Base-by-base conservation (phyloP, 1,140 invertebrate species). In the Hyles vespertilio region DNA sequence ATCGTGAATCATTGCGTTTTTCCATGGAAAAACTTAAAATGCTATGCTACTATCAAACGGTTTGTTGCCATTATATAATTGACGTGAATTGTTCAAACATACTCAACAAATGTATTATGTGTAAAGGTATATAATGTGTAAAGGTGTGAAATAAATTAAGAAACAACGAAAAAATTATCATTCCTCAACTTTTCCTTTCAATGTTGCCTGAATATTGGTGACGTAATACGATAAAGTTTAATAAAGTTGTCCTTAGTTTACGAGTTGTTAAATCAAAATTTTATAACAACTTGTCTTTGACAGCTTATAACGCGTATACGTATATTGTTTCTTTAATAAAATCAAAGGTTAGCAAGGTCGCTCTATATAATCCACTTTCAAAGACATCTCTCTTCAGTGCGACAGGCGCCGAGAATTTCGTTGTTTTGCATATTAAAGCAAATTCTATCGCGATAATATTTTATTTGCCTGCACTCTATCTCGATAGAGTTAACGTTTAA, bases 361-460 rank as follows among this genome's bases (percentile, higher is more conserved):
- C 40, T 40, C 12, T 45, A 60, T 52, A 12, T 51, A 59, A 50
- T 54, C 50, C 63, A 58, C 59, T 65, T 65, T 58, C 63, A 65
- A 65, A 58, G 56, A 58, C 55, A 65, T 58, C 58, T 57, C 44
- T n/a, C 46, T 54, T 43, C 53, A 58, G 58, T 61, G 55, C 49
- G 52, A 61, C 45, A 45, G 46, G 45, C 49, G 54, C 45, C 57
- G 33, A 45, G 44, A 53, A 53, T 64, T 60, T 56, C 52, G 32
- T 54, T 59, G 55, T 55, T 54, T 32, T 47, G 51, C 2, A 47
- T 47, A 36, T 11, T 5, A 45, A 9, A 45, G 34, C 48, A 56
- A 56, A 47, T 11, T 51, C 33, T 47, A 49, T 50, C 44, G 45
- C 47, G 6, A 9, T 40, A 10, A 3, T 33, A 33, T 32, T 12